These are phyloP conservation scores for Drosophila fulvimacula DNA, from an alignment of 2,888 invertebrate species.

Conservation along the genomic window DNA sequence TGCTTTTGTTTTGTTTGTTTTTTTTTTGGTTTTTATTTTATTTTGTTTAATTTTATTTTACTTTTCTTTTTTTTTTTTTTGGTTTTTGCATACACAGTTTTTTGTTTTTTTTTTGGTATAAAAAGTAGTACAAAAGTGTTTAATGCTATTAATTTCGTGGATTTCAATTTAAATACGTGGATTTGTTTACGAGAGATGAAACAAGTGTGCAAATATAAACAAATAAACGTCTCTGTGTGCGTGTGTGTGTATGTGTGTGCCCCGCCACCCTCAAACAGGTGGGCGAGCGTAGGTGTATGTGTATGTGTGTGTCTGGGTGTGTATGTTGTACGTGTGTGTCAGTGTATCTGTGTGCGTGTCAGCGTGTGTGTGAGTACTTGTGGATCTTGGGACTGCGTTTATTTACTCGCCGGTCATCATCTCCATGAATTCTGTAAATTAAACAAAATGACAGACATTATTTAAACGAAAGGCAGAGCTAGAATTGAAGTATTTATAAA, in stretches of 20 bases:
- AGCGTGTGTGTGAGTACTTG: conserved; percentile 12
- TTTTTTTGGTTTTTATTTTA: conserved; percentile 1
- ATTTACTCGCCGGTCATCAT: conserved; percentile 97
- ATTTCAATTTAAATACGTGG: conserved; percentile 65
- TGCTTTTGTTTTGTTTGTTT: neutral
- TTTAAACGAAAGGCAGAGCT: conserved; percentile 39
- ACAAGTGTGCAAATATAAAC: conserved; percentile 74
- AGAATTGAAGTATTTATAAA: conserved; percentile 44
- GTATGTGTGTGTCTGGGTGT: conserved; percentile 1
- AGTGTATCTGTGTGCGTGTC: conserved; percentile 2
- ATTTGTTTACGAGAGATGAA: conserved; percentile 71
- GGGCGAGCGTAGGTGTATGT: conserved; percentile 20
- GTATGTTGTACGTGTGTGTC: conserved; percentile 18
- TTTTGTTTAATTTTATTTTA: conserved; percentile 18
- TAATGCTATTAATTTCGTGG: conserved; percentile 62
- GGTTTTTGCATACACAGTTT: conserved; percentile 68
- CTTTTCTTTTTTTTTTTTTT: conserved; percentile 41
- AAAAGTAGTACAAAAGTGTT: conserved; percentile 73
- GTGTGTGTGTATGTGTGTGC: conserved; percentile 31
- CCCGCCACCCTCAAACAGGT: conserved; percentile 57
- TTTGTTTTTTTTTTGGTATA: conserved; percentile 61
- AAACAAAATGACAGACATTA: conserved; percentile 78
- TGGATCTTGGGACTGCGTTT: conserved; percentile 51
- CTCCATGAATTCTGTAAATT: conserved; percentile 95
- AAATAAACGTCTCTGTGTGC: conserved; percentile 55